Base-by-base conservation (phyloP, 1,140 invertebrate genomes). In the Heliconius congener region DNA sequence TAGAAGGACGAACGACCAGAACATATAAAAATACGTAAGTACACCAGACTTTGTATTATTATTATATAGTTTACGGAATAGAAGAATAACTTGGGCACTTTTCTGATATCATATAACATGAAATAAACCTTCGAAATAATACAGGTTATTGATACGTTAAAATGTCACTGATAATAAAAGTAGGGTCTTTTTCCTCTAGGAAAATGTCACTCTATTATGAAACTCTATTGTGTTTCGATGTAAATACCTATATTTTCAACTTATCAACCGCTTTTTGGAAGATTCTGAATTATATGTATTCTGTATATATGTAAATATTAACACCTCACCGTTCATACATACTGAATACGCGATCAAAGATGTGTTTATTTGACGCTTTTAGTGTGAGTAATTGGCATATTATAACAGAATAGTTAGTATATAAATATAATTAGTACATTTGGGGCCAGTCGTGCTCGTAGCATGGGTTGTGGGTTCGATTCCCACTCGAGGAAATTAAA, bases 111-210 rank as follows among this genome's bases (percentile, higher is more conserved):
- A 27, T n/a, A 66, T 66, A 27, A 66, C 57, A 9, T 27, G 11
- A 66, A 66, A 11, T 66, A 66, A 66, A 27, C 60, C 60, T 27
- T 27, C 60, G 60, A 16, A 66, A 66, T 66, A 16, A 30, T 27
- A 30, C 13, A 66, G 60, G 23, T 66, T 66, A 66, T 66, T 66
- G 60, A 66, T 66, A 66, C 60, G 60, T 66, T 66, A 66, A 66
- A 66, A 66, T 66, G 60, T 66, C 60, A 66, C 60, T 66, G 60
- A 66, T 66, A 66, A 66, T 66, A 66, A 66, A 66, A 27, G 60
- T 6, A 23, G 23, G 23, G 23, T 23, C 23, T 9, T 57, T n/a
- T 66, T 16, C 23, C 60, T 27, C 60, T 66, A 66, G 9, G 55
- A 57, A 57, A 57, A 66, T 27, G 23, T 66, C 60, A 23, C 19